A percentile compares a stretch with the other conserved stretches of the same genome.
These are phyloP conservation scores for Nasonia oneida DNA, from an alignment of 2,888 invertebrate species.

Conservation along the genomic window DNA sequence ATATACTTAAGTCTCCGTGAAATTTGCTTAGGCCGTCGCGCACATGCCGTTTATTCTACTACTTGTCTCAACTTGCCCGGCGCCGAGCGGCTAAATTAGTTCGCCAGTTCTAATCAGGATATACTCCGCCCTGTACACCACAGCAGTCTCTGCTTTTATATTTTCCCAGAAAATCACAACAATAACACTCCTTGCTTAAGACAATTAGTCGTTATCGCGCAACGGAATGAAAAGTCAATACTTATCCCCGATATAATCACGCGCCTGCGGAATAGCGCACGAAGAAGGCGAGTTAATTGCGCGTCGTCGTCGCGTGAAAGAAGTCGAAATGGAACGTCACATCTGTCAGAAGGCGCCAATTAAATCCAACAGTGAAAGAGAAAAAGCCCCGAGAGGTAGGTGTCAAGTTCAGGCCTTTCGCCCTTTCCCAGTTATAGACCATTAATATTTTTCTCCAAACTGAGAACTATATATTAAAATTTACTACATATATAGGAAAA, in stretches of 20 bases:
- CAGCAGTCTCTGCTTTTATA: background rate
- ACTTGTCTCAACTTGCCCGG: constrained; percentile 44
- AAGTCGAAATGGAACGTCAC: constrained; percentile 43
- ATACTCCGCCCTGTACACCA: background rate
- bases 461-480: no score
- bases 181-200: background rate
- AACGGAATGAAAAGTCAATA: constrained; percentile 8
- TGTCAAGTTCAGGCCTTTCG: constrained; percentile 48
- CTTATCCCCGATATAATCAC: background rate
- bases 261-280: background rate
- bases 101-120: constrained; percentile 39
- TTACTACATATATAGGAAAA: no score
- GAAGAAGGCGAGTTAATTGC: background rate
- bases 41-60: constrained; percentile 53
- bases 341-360: constrained; percentile 42
- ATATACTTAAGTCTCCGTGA: constrained; percentile 52
- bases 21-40: constrained; percentile 32
- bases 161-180: background rate
- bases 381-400: constrained; percentile 23
- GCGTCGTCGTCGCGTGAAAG: background rate
- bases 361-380: constrained; percentile 40
- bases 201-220: background rate
- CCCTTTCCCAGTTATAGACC: constrained; percentile 21
- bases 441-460: constrained; percentile 42
- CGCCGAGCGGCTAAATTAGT: constrained; percentile 41